Evolutionary conservation across 2,797 vertebrate genomes (phyloP), one percentile per base, ranked within the genome.

Genomic region (Brachyalestes nurse): DNA sequence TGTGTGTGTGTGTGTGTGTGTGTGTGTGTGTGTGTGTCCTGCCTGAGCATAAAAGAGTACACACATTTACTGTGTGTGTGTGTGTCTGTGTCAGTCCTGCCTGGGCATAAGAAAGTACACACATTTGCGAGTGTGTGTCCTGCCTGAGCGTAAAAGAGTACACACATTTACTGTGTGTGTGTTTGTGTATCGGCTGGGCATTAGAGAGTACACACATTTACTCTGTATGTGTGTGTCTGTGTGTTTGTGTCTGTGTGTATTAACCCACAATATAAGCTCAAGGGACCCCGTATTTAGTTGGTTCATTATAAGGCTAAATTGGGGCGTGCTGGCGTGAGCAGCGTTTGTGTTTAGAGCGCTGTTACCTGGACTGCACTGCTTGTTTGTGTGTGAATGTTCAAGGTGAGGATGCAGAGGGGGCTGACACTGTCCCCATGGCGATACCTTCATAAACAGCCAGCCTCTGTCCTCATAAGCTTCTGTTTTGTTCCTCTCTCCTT

Each of bases 351-450:
- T 79, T 72, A 77, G 83, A 64, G 80, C 21, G 45, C 64, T 17
- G 86, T 91, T 85, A 86, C 90, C 92, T 82, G 86, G 89, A 83
- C 89, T 17, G 90, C 89, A 14, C 40, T 57, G 82, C 83, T 81
- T 2, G 81, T 83, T 78, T 69, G 84, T 79, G 87, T 85, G 86
- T 85, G 78, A 85, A 87, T 81, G 88, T 66, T 84, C 62, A 34
- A 74, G n/a, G 78, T 60, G 83, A 83, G 78, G 78, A 23, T 77
- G 66, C 61, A 57, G 0, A 87, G 83, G 89, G 87, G 85, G 73
- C 70, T 57, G 72, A 79, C 83, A 81, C 69, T 17, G 42, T 88
- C 88, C 87, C 86, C 88, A 76, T 23, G 66, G 87, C 78, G 53
- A 79, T 55, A 5, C 6, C 6, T 51, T 88, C 70, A 57, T 84